Evolutionary conservation across 2,888 invertebrate genomes (phyloP), one percentile per base, ranked within the genome.

Genomic region (Nasonia oneida): DNA sequence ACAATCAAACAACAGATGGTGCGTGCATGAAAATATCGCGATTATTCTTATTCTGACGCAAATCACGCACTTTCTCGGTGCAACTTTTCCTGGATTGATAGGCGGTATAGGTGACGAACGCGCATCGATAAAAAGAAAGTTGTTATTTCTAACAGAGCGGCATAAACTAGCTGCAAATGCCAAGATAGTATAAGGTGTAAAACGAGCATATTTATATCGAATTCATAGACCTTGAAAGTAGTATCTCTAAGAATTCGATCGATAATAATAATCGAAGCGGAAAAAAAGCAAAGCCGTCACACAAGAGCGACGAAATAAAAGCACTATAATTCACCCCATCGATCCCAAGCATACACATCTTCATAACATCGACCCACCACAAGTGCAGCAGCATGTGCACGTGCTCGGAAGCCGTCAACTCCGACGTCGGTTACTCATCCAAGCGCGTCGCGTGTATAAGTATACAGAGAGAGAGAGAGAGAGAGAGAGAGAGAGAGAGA

Each of bases 181-280:
- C 53, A 61, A 23, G 8, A 61, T 2, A 61, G 10, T 64, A 64
- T 29, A 3, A 64, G 6, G 4, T 57, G 6, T 18, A 29, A 23
- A 64, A 64, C n/a, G 4, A 29, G 33, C 0, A 67, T 67, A 42
- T 23, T 14, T 33, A 14, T 23, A 42, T 42, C 23, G 77, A 78
- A 78, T 64, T 39, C 77, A 78, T 78, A 64, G 77, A 78, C 77
- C 77, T 78, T 53, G 77, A 37, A 23, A 42, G 14, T 14, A 18
- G 4, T 78, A 53, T 61, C 18, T 61, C 77, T 64, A 78, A 78
- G 61, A 78, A 78, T 64, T 77, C 61, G 61, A 77, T 61, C 57
- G 61, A 77, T 61, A 39, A 61, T 61, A 39, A 61, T 77, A 23
- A 77, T 42, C 5, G 61, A 33, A 53, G 53, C 53, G 18, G 53